phyloP scores from a whole-genome alignment of 2,797 vertebrate species.

The Brotula barbata region DNA sequence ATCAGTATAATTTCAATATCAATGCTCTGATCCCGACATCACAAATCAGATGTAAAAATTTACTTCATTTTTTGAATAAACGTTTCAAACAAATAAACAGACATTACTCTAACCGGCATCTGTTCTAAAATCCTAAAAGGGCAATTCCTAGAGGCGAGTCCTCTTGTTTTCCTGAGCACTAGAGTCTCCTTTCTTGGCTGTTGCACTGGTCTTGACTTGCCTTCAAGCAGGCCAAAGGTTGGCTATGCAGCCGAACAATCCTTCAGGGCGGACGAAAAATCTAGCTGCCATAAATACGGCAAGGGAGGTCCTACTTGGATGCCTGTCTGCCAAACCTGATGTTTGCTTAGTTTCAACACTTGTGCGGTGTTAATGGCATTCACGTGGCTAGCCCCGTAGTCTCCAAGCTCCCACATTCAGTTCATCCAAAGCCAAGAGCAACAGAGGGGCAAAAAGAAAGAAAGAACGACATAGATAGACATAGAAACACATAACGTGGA shows the following conservation, averaged over 20 bases:
- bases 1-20: too few relatives aligned
- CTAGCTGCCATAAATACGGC: constrained; percentile 35
- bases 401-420: constrained; percentile 9
- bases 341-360: constrained; percentile 11
- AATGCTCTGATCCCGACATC: too few relatives aligned
- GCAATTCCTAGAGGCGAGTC: constrained; percentile 22
- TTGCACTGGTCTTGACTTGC: constrained; percentile 50
- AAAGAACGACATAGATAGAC: background rate
- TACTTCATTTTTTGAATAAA: too few relatives aligned
- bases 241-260: constrained; percentile 20
- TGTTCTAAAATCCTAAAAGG: background rate
- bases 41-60: too few relatives aligned
- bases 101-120: background rate
- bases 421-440: background rate
- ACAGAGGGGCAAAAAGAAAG: background rate
- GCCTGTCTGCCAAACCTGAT: constrained; percentile 5
- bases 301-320: constrained; percentile 19
- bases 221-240: constrained; percentile 45
- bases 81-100: background rate
- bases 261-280: constrained; percentile 41
- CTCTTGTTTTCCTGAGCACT: constrained; percentile 43
- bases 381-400: background rate
- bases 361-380: constrained; percentile 5
- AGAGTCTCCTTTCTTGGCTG: constrained; percentile 47
- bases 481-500: constrained; percentile 19